Evolutionary conservation across 1,140 invertebrate genomes (phyloP).

Genomic region (Chelonus insularis): DNA sequence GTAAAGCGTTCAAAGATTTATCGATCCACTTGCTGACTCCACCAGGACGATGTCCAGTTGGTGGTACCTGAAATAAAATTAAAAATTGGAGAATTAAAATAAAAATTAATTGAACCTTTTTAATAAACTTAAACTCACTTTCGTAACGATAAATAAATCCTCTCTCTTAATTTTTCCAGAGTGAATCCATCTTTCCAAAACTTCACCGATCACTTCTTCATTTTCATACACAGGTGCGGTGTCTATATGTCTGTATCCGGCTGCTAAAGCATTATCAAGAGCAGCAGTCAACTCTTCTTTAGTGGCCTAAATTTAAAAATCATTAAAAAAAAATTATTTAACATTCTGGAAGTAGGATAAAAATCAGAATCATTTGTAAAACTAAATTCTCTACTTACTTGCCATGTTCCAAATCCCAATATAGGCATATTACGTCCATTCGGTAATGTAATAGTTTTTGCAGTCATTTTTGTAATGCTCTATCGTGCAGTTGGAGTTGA

Average conservation of each 20-base stretch:
- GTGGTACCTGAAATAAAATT: slow-evolving; percentile 49
- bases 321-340: not conserved
- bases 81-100: not conserved
- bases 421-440: slow-evolving; percentile 63
- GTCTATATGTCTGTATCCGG: slow-evolving; percentile 74
- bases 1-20: slow-evolving; percentile 63
- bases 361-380: no score
- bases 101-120: no score
- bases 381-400: no score
- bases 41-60: slow-evolving; percentile 56
- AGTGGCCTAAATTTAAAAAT: slow-evolving; percentile 40
- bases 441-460: slow-evolving; percentile 34
- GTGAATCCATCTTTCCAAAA: slow-evolving; percentile 66
- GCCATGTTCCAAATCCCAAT: slow-evolving; percentile 70
- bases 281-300: slow-evolving; percentile 62
- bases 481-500: not conserved
- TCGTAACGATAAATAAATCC: slow-evolving; percentile 72
- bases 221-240: slow-evolving; percentile 68
- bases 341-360: no score
- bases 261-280: slow-evolving; percentile 63
- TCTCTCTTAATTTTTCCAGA: slow-evolving; percentile 67
- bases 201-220: slow-evolving; percentile 65
- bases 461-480: slow-evolving; percentile 25
- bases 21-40: slow-evolving; percentile 65
- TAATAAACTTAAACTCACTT: no score